Conservation (phyloP, 2,888 invertebrate species). For the Sturmia bella region DNA sequence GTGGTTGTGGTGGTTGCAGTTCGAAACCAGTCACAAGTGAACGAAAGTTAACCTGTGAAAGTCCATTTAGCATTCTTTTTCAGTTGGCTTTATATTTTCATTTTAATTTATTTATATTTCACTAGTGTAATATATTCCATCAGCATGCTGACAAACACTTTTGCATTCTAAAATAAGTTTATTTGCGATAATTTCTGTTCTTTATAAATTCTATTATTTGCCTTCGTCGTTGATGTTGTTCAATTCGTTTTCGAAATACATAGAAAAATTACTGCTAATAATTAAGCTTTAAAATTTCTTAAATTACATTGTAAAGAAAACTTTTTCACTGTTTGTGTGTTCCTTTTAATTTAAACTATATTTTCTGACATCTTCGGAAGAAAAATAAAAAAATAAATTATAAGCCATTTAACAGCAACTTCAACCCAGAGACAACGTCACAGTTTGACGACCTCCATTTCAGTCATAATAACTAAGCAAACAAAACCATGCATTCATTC, state of each 20-base stretch:
- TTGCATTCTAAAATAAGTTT: background rate
- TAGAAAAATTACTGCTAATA: constrained; percentile 29
- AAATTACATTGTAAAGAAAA: constrained; percentile 52
- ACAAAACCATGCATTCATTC: constrained; percentile 5
- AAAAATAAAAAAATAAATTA: constrained; percentile 22
- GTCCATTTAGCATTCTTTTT: no score
- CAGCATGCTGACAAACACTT: background rate
- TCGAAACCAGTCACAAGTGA: no score
- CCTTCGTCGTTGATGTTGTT: constrained; percentile 44
- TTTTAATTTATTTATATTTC: no score
- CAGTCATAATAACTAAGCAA: constrained; percentile 27
- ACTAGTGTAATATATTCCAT: background rate
- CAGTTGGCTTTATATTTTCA: no score
- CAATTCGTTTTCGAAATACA: constrained; percentile 31
- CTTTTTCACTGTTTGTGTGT: constrained; percentile 44
- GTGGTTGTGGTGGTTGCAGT: no score
- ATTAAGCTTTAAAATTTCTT: constrained; percentile 60
- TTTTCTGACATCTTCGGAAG: constrained; percentile 14
- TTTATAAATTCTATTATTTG: constrained; percentile 35
- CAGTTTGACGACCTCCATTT: constrained; percentile 65
- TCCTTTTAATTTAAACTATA: constrained; percentile 35
- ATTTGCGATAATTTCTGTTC: background rate
- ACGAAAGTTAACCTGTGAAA: no score
- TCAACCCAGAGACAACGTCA: constrained; percentile 45
- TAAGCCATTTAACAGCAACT: constrained; percentile 44